These are phyloP conservation scores for Pristiophorus japonicus DNA, from an alignment of 2,113 vertebrate species.

Conservation along the genomic window DNA sequence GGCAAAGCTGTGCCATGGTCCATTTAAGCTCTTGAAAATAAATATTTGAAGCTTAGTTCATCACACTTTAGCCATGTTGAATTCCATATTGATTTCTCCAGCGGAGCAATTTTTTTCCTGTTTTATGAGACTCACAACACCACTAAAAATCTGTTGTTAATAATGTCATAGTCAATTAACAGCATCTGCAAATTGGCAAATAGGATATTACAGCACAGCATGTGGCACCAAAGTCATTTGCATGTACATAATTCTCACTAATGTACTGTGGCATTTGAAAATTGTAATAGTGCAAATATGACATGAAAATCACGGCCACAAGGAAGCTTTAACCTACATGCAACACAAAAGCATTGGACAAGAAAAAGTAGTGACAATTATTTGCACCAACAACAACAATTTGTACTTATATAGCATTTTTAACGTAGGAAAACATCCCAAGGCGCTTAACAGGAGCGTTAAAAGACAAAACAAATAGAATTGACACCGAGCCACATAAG, in stretches of 20 bases:
- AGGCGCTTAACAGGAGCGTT: too few relatives aligned
- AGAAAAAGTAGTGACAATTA: neutral
- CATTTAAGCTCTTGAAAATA: neutral
- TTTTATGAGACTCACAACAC: conserved; percentile 8
- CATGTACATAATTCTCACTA: neutral
- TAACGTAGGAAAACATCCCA: too few relatives aligned
- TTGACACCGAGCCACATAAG: too few relatives aligned
- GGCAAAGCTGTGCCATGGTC: neutral
- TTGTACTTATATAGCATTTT: too few relatives aligned
- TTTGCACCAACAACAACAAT: too few relatives aligned
- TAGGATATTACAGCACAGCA: neutral
- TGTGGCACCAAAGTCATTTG: too few relatives aligned
- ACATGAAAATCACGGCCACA: neutral
- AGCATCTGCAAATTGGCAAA: conserved; percentile 33
- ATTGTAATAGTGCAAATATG: neutral
- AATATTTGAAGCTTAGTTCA: neutral
- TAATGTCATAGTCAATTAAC: conserved; percentile 35
- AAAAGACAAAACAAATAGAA: too few relatives aligned
- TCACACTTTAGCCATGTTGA: neutral
- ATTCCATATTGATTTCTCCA: conserved; percentile 16
- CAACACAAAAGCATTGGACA: neutral
- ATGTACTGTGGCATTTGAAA: neutral
- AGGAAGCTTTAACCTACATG: neutral
- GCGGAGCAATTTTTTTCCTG: neutral
- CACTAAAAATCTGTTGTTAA: conserved; percentile 31